Evolutionary conservation across 2,797 vertebrate species (phyloP).

Genomic region (Allobates femoralis): DNA sequence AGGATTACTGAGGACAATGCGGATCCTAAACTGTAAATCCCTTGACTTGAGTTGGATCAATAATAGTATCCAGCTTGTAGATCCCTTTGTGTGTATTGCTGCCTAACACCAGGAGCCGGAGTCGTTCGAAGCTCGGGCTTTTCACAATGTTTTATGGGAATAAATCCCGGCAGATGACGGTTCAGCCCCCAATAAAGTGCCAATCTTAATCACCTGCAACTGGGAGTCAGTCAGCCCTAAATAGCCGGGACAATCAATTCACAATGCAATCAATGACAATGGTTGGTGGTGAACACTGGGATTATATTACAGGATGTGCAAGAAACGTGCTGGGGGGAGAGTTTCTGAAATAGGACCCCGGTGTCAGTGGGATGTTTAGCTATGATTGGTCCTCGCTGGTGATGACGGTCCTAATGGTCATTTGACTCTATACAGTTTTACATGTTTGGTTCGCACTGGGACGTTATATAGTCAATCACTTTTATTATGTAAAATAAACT

Average conservation of each 20-base stretch:
- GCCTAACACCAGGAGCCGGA: too few relatives aligned
- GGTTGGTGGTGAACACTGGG: background rate
- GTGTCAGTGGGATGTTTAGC: background rate
- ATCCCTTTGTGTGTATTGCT: too few relatives aligned
- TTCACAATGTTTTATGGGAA: background rate
- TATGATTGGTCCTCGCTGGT: background rate
- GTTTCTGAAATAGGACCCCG: background rate
- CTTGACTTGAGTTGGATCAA: background rate
- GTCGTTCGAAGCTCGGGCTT: too few relatives aligned
- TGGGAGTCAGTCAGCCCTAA: background rate
- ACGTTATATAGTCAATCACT: background rate
- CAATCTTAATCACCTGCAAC: background rate
- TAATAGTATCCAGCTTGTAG: too few relatives aligned
- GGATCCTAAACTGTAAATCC: background rate
- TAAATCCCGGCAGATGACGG: background rate
- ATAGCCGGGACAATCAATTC: background rate
- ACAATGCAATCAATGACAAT: conserved; percentile 3
- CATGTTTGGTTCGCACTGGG: background rate
- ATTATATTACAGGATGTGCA: background rate
- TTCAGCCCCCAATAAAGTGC: background rate
- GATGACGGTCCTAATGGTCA: too few relatives aligned
- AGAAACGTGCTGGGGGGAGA: background rate
- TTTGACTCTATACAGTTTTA: background rate
- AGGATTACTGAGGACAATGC: background rate
- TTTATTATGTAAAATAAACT: background rate